Evolutionary conservation across 2,113 vertebrate genomes (phyloP).

Genomic region (Bos taurus): DNA sequence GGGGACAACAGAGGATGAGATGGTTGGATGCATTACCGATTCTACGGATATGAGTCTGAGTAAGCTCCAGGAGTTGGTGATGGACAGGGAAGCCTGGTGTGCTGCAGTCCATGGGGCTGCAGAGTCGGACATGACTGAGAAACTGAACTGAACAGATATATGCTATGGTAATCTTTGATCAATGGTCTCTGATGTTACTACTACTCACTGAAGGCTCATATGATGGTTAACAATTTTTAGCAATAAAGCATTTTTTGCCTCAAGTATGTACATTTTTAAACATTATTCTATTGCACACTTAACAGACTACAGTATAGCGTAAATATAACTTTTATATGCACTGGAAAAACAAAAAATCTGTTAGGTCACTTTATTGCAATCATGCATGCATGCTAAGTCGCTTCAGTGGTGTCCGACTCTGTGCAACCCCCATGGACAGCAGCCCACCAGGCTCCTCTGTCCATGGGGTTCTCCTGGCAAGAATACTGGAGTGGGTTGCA

Average conservation of each 20-base stretch:
- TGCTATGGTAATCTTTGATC: not conserved
- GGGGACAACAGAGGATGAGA: not conserved
- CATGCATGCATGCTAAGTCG: not conserved
- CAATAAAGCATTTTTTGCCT: not conserved
- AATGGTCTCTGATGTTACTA: not conserved
- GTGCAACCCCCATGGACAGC: too few relatives aligned
- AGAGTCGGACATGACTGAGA: not conserved
- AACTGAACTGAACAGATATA: not conserved
- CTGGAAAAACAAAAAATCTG: not conserved
- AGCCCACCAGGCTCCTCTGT: too few relatives aligned
- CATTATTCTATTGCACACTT: not conserved
- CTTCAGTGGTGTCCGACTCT: too few relatives aligned
- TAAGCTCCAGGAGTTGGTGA: not conserved
- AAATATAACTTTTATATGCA: not conserved
- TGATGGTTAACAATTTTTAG: not conserved
- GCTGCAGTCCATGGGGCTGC: not conserved
- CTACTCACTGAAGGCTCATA: not conserved
- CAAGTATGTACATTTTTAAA: not conserved
- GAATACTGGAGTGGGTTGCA: not conserved
- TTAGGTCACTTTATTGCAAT: not conserved
- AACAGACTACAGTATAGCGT: not conserved
- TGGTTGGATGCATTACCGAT: not conserved
- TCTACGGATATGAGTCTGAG: not conserved
- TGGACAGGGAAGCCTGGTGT: not conserved
- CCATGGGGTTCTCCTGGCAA: too few relatives aligned